phyloP scores from a whole-genome alignment of 2,888 invertebrate species.

The Incurvaria masculella region DNA sequence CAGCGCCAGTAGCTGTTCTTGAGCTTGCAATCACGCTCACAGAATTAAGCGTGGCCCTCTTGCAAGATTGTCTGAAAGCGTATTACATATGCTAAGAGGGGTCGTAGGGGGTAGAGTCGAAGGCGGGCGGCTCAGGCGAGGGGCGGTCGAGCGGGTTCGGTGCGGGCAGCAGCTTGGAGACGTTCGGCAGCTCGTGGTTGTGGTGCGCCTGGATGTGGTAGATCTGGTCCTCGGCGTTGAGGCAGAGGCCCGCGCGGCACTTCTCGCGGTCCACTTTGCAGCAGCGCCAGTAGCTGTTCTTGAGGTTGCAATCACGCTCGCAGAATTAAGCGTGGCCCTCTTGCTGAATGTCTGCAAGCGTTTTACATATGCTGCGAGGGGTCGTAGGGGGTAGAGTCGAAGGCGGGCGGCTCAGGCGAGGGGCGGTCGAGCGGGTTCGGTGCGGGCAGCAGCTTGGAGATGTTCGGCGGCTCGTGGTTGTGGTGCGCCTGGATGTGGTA shows the following conservation, averaged over 20 bases:
- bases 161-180: constrained; percentile 15
- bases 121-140: no score
- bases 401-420: no score
- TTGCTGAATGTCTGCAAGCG: no score
- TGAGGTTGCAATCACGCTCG: background rate
- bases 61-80: no score
- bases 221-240: no score
- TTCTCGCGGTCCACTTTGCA: constrained; percentile 8
- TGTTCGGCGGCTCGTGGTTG: background rate
- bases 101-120: no score
- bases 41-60: no score
- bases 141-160: constrained; percentile 10
- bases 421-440: no score
- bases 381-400: no score
- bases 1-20: background rate
- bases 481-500: background rate
- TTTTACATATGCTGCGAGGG: no score
- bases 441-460: background rate
- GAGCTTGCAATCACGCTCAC: background rate
- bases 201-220: constrained; percentile 7
- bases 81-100: no score
- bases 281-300: constrained; percentile 7
- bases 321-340: no score
- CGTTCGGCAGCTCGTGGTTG: constrained; percentile 7
- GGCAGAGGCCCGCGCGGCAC: constrained; percentile 5